Base-by-base conservation (phyloP, 2,888 invertebrate species). In the Drosophila pseudotakahashii region DNA sequence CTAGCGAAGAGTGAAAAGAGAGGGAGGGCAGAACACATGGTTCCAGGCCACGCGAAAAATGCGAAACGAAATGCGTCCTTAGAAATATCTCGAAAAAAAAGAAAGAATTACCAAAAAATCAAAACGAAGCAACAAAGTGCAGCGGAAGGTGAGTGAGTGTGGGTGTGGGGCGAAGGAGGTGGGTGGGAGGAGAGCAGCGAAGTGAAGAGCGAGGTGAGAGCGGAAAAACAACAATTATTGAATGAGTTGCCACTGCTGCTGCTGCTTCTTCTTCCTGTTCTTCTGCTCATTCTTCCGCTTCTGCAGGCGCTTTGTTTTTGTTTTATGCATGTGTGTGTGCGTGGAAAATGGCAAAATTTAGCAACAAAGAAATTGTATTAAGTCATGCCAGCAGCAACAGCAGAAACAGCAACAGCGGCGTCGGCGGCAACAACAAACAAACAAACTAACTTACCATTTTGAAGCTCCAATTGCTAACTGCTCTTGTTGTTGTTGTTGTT, bases 11-110 rank as follows among this genome's bases (percentile, higher is more conserved):
- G 54, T 10, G 10, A 26, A 42, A 14, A 19, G 32, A 47, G 42
- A 37, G 42, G 19, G 74, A 63, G 50, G 75, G 82, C 75, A 81
- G 76, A 82, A 55, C 55, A 53, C 63, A 63, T 63, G 62, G 62
- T 55, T 70, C 48, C 54, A 61, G 61, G 53, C 59, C 45, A 60
- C 42, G 60, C 82, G 73, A 78, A 80, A 80, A 62, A 75, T 54
- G 55, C 63, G 66, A 82, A 80, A 61, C 78, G 53, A 75, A 77
- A 67, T 52, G 34, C 23, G 36, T 75, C 61, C 58, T 64, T 60
- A 34, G 23, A 44, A 23, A 34, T 11, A 34, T 44, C 44, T 13
- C 26, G 34, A 30, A 32, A 30, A 5, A 36, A 19, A 5, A 14
- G 36, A 11, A 42, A 42, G 19, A 42, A 42, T 10, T 16, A 5